phyloP scores from a whole-genome alignment of 2,113 vertebrate species.

The Pantherophis guttatus region DNA sequence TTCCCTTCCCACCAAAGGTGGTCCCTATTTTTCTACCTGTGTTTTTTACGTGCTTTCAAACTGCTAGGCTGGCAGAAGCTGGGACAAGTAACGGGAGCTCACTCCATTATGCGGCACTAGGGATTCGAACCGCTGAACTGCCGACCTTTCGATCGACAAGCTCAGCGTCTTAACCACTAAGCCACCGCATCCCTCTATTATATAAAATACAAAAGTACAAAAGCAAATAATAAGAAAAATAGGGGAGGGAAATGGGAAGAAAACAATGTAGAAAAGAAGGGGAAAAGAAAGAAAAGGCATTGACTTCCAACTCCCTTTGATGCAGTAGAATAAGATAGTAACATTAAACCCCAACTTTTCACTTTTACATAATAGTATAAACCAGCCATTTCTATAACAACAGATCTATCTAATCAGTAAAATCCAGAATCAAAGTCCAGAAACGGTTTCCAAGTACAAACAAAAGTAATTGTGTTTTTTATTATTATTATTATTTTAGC shows the following conservation, averaged over 20 bases:
- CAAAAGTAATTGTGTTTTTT: neutral
- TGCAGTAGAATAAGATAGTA: neutral
- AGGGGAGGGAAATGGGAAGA: neutral
- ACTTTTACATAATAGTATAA: neutral
- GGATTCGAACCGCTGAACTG: too few relatives aligned
- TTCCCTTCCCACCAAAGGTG: too few relatives aligned
- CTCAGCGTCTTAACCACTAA: too few relatives aligned
- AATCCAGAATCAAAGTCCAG: neutral
- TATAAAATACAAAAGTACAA: neutral
- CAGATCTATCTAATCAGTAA: neutral
- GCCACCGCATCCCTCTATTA: neutral
- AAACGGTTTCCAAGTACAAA: neutral
- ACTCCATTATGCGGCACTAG: too few relatives aligned
- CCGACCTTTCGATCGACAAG: too few relatives aligned
- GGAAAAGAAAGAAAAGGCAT: neutral
- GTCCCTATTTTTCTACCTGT: too few relatives aligned
- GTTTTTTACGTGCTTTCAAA: too few relatives aligned
- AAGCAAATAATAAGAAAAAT: neutral
- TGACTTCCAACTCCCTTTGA: neutral
- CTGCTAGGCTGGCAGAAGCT: too few relatives aligned
- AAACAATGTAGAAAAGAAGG: neutral
- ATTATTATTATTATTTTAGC: neutral
- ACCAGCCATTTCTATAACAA: neutral
- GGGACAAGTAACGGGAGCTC: too few relatives aligned
- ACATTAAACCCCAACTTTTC: neutral